Evolutionary conservation across 2,797 vertebrate species (phyloP).

Genomic region (Phoeniculus purpureus): DNA sequence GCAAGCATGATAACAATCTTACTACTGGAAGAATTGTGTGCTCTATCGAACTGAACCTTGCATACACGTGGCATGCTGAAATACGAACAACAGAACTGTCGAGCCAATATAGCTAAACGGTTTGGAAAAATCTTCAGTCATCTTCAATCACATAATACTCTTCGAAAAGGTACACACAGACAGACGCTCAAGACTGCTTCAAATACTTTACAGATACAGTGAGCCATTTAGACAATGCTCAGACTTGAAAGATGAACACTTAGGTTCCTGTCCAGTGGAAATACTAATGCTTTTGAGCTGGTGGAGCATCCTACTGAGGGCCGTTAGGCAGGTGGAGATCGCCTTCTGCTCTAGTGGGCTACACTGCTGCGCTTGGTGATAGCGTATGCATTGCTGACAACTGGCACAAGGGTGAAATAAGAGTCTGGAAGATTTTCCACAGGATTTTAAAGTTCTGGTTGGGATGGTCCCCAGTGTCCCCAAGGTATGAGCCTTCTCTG

Average conservation of each 20-base stretch:
- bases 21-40: not conserved
- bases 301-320: not conserved
- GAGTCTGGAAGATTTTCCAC: not conserved
- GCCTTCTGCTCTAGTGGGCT: not conserved
- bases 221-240: not conserved
- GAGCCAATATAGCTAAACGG: not conserved
- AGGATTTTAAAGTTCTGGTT: not conserved
- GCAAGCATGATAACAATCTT: not conserved
- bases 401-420: not conserved
- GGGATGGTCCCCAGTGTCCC: not conserved
- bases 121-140: not conserved
- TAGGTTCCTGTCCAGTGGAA: not conserved
- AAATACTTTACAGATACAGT: not conserved
- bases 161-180: not conserved
- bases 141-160: not conserved
- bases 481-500: not conserved
- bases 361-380: not conserved
- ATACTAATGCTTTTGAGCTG: not conserved
- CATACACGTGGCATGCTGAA: not conserved
- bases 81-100: not conserved
- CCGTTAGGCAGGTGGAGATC: not conserved
- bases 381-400: not conserved
- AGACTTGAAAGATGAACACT: not conserved
- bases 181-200: not conserved
- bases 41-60: not conserved